Evolutionary conservation across 2,797 vertebrate species (phyloP).

Genomic region (Eospalax fontanierii): DNA sequence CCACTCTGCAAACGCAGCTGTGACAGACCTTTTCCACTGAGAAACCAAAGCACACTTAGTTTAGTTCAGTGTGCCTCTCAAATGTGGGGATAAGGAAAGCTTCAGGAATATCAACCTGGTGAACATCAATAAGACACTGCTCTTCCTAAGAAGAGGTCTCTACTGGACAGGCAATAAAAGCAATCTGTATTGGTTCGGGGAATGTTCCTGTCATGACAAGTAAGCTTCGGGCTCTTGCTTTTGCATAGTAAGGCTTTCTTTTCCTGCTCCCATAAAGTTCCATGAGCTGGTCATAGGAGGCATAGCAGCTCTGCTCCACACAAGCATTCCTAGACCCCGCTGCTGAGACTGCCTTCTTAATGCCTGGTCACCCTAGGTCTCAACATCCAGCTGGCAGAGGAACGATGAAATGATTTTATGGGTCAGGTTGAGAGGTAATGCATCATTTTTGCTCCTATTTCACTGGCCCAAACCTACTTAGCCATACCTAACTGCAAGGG

Average conservation of each 20-base stretch:
- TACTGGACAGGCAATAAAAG: neutral
- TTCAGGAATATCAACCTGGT: conserved; percentile 21
- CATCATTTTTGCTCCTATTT: neutral
- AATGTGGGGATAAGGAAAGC: neutral
- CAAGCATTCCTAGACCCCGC: neutral
- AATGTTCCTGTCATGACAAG: neutral
- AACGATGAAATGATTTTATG: neutral
- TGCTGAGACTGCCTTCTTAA: neutral
- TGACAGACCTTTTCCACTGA: neutral
- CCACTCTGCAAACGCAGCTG: neutral
- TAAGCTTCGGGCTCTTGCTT: neutral
- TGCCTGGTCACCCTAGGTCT: neutral
- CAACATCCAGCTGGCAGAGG: neutral
- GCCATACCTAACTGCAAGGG: neutral
- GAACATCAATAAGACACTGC: neutral
- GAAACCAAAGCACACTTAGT: neutral
- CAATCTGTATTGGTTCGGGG: neutral
- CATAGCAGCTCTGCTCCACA: neutral
- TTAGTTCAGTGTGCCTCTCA: neutral
- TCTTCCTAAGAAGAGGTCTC: neutral
- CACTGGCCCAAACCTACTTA: neutral
- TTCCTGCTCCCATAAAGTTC: neutral
- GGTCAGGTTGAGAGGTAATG: neutral
- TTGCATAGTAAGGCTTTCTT: neutral
- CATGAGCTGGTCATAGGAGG: neutral